These are phyloP conservation scores for Brachyhypopomus occidentalis DNA, from an alignment of 2,113 vertebrate genomes.

Conservation along the genomic window DNA sequence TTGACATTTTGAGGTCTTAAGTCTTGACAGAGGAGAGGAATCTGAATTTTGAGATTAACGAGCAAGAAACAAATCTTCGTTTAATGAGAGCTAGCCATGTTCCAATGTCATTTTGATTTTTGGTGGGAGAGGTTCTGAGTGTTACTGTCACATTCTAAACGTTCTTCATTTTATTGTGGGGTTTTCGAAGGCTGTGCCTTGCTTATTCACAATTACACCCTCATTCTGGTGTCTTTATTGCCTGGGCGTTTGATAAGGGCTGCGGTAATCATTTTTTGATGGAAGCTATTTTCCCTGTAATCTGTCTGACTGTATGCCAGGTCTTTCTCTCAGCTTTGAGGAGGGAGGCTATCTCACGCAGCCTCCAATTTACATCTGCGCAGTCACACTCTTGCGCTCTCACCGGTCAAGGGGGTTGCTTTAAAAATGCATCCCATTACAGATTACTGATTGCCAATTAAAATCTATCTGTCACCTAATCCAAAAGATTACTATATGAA, in stretches of 20 bases:
- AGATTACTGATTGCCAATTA: too few relatives aligned
- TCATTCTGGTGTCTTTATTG: conserved; percentile 57
- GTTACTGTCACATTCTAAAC: neutral
- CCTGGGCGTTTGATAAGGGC: conserved; percentile 60
- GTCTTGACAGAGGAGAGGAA: conserved; percentile 32
- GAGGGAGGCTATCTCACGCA: conserved; percentile 42
- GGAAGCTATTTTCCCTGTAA: conserved; percentile 63
- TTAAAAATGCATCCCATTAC: too few relatives aligned
- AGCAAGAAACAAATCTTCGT: conserved; percentile 47
- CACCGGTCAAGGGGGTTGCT: too few relatives aligned
- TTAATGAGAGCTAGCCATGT: conserved; percentile 40
- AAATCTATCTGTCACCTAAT: too few relatives aligned
- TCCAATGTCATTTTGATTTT: conserved; percentile 24
- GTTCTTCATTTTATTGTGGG: conserved; percentile 21
- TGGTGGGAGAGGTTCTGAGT: conserved; percentile 10
- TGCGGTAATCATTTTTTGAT: conserved; percentile 62
- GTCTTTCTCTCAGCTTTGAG: conserved; percentile 54
- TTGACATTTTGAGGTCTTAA: conserved; percentile 37
- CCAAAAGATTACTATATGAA: too few relatives aligned
- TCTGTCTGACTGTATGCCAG: conserved; percentile 60
- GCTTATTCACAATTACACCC: conserved; percentile 62
- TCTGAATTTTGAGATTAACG: conserved; percentile 48
- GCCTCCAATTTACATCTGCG: conserved; percentile 62
- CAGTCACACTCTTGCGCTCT: conserved; percentile 50
- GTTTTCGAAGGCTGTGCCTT: conserved; percentile 34